Percentiles rank a stretch among this genome's conserved stretches.
These are phyloP conservation scores for Circaetus gallicus DNA, from an alignment of 2,113 vertebrate species.

Conservation along the genomic window DNA sequence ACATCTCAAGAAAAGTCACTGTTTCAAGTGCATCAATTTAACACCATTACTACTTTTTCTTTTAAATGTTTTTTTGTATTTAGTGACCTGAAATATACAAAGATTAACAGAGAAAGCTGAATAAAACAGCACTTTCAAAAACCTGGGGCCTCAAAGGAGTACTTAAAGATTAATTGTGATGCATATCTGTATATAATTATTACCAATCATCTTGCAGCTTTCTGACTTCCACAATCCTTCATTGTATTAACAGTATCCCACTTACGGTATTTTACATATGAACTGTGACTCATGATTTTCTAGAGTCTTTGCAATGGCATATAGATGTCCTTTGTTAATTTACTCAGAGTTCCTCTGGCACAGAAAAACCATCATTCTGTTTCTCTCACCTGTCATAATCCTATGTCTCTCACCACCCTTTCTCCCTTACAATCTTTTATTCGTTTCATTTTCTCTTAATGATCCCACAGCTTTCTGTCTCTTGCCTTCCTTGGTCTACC, in stretches of 20 bases:
- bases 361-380: neutral
- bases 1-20: conserved; percentile 59
- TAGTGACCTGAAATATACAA: conserved; percentile 48
- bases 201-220: conserved; percentile 1
- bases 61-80: conserved; percentile 12
- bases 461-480: neutral
- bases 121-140: conserved; percentile 32
- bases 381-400: conserved; percentile 39
- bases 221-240: neutral
- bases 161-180: conserved; percentile 40
- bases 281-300: conserved; percentile 29
- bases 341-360: neutral
- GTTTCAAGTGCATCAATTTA: conserved; percentile 56
- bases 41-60: conserved; percentile 36
- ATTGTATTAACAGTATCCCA: neutral
- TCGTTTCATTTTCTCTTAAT: neutral
- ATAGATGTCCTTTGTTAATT: conserved; percentile 23
- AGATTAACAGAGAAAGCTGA: conserved; percentile 33
- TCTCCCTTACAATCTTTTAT: neutral
- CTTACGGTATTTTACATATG: conserved; percentile 3
- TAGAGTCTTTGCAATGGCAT: neutral
- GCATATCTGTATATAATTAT: conserved; percentile 32
- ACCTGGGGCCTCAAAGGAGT: neutral
- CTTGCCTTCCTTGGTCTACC: neutral
- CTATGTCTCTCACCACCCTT: neutral